Evolutionary conservation across 1,140 invertebrate genomes (phyloP).

Genomic region (Gonioctena quinquepunctata): DNA sequence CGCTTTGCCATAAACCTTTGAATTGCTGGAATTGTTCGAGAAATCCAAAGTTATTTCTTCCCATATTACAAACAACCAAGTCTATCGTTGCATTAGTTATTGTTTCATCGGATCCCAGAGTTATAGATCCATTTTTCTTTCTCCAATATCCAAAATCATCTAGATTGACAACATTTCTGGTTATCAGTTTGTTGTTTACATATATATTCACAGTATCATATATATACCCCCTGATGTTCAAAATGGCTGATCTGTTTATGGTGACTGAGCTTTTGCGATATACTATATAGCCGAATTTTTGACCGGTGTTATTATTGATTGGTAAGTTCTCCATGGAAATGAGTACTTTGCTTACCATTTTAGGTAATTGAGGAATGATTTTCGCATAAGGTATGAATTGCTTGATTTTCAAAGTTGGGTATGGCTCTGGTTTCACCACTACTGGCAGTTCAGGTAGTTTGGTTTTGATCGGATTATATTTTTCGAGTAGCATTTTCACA

Average conservation of each 20-base stretch:
- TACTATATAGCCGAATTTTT: slow-evolving; percentile 64
- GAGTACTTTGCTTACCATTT: slow-evolving; percentile 19
- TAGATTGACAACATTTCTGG: slow-evolving; percentile 43
- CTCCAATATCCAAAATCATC: slow-evolving; percentile 57
- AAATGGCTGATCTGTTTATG: slow-evolving; percentile 36
- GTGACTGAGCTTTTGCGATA: slow-evolving; percentile 55
- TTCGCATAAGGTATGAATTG: slow-evolving; percentile 25
- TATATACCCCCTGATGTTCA: slow-evolving; percentile 58
- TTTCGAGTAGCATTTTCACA: slow-evolving; percentile 45
- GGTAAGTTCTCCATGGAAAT: slow-evolving; percentile 62
- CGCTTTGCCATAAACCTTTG: slow-evolving; percentile 60
- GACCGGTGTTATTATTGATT: slow-evolving; percentile 61
- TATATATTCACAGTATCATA: slow-evolving; percentile 61
- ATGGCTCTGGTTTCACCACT: slow-evolving; percentile 44
- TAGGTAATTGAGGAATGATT: slow-evolving; percentile 28
- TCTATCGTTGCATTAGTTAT: slow-evolving; percentile 54
- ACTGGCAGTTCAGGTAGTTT: slow-evolving; percentile 50
- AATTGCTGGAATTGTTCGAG: slow-evolving; percentile 55
- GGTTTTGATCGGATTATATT: slow-evolving; percentile 54
- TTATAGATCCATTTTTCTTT: slow-evolving; percentile 42
- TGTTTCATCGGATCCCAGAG: slow-evolving; percentile 25
- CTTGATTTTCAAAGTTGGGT: slow-evolving; percentile 37
- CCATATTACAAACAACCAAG: slow-evolving; percentile 65
- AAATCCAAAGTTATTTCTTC: slow-evolving; percentile 61
- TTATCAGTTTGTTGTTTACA: slow-evolving; percentile 55